phyloP scores from a whole-genome alignment of 2,888 invertebrate genomes.

The Xanthorhoe designata region DNA sequence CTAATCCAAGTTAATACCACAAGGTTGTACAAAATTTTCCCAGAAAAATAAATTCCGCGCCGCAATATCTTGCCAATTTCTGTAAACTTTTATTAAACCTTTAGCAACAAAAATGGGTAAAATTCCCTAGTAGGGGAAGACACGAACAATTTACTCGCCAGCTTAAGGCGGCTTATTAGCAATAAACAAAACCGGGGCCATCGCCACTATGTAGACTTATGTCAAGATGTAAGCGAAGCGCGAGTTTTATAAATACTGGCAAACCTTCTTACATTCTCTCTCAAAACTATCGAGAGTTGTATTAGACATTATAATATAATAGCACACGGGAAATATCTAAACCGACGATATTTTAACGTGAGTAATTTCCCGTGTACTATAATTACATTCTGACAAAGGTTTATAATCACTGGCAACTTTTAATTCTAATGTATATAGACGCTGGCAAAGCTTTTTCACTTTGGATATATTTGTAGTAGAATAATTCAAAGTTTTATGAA shows the following conservation, averaged over 20 bases:
- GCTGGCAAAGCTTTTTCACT: too few relatives aligned
- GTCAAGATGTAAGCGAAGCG: conserved; percentile 38
- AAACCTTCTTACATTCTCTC: neutral
- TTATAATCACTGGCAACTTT: too few relatives aligned
- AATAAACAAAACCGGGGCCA: conserved; percentile 78
- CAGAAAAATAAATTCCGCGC: neutral
- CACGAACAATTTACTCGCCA: conserved; percentile 63
- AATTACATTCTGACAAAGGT: too few relatives aligned
- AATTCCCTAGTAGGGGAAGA: conserved; percentile 49
- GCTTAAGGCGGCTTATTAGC: conserved; percentile 78
- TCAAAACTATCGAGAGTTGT: too few relatives aligned
- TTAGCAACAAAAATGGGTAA: conserved; percentile 42
- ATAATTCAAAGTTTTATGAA: too few relatives aligned
- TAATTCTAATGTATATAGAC: too few relatives aligned
- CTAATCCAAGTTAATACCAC: neutral
- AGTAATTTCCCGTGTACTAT: too few relatives aligned
- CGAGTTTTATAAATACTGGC: conserved; percentile 30
- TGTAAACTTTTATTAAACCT: conserved; percentile 34
- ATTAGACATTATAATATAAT: too few relatives aligned
- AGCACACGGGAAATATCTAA: too few relatives aligned
- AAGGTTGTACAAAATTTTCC: neutral
- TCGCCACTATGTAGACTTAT: conserved; percentile 37
- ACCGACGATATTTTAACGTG: too few relatives aligned
- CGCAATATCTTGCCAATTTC: conserved; percentile 29
- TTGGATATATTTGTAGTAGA: too few relatives aligned